These are phyloP conservation scores for Tetragnatha versicolor DNA, from an alignment of 1,140 invertebrate genomes.

Conservation along the genomic window DNA sequence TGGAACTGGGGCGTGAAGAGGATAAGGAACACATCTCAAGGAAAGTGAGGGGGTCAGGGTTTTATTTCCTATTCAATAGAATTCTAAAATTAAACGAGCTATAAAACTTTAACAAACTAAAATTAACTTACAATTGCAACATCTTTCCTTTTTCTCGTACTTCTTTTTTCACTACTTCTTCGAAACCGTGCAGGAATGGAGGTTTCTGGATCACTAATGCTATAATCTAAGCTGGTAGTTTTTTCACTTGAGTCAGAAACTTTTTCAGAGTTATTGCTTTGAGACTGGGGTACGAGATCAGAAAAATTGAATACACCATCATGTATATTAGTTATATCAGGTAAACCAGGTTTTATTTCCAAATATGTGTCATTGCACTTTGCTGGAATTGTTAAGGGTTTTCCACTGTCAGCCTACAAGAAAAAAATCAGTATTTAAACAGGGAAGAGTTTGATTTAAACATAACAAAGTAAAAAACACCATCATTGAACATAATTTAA, in stretches of 20 bases:
- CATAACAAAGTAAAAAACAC: background rate
- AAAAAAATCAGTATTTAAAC: background rate
- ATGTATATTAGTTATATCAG: conserved; percentile 9
- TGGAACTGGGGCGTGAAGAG: too few species aligned
- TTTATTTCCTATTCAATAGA: too few species aligned
- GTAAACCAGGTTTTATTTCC: conserved; percentile 12
- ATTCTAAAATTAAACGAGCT: too few species aligned
- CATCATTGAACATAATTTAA: background rate
- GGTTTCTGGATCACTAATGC: background rate
- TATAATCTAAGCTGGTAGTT: conserved; percentile 16
- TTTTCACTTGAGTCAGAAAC: too few species aligned
- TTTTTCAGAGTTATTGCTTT: conserved; percentile 3
- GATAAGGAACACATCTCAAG: too few species aligned
- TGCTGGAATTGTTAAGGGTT: conserved; percentile 24
- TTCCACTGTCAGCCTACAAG: conserved; percentile 39
- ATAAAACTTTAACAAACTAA: too few species aligned
- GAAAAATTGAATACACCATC: conserved; percentile 2
- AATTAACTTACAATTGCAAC: conserved; percentile 25
- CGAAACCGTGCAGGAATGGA: background rate
- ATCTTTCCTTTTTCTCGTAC: conserved; percentile 22
- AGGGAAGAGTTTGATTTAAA: background rate
- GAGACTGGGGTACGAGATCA: conserved; percentile 2
- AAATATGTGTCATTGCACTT: conserved; percentile 43
- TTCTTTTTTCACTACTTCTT: conserved; percentile 4
- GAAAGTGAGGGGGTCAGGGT: too few species aligned